Evolutionary conservation across 2,113 vertebrate genomes (phyloP).

Genomic region (Phalacrocorax brasilianus): DNA sequence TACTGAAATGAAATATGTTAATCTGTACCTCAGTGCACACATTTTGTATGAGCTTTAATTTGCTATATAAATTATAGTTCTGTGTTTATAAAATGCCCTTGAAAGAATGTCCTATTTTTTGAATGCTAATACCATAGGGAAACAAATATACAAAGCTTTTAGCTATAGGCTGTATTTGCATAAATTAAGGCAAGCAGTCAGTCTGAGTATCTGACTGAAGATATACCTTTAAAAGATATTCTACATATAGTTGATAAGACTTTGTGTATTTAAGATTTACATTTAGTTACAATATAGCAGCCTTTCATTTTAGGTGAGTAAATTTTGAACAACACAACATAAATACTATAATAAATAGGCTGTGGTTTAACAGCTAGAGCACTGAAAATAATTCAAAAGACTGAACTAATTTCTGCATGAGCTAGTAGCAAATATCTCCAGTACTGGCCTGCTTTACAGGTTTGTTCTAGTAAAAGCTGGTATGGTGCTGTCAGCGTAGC

Average conservation of each 20-base stretch:
- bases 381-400: slow-evolving; percentile 39
- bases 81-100: slow-evolving; percentile 77
- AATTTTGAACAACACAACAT: slow-evolving; percentile 65
- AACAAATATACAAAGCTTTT: slow-evolving; percentile 76
- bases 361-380: slow-evolving; percentile 59
- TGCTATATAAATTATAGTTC: slow-evolving; percentile 80
- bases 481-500: neutral
- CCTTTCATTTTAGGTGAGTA: slow-evolving; percentile 58
- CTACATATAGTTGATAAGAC: slow-evolving; percentile 48
- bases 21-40: slow-evolving; percentile 78
- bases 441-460: slow-evolving; percentile 36
- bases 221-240: slow-evolving; percentile 60
- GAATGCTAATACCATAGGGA: slow-evolving; percentile 70
- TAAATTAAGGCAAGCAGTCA: slow-evolving; percentile 71
- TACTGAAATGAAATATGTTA: slow-evolving; percentile 87
- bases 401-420: slow-evolving; percentile 20
- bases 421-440: slow-evolving; percentile 17
- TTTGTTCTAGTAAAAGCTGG: neutral
- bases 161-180: slow-evolving; percentile 76
- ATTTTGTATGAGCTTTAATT: slow-evolving; percentile 83
- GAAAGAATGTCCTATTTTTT: slow-evolving; percentile 76
- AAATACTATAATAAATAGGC: slow-evolving; percentile 66
- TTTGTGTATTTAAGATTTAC: slow-evolving; percentile 64
- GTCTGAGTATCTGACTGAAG: slow-evolving; percentile 52
- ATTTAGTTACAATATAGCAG: slow-evolving; percentile 54